Percentiles rank a stretch among this genome's conserved stretches.
Evolutionary conservation across 2,113 vertebrate genomes (phyloP).

Genomic region (Cacatua alba): DNA sequence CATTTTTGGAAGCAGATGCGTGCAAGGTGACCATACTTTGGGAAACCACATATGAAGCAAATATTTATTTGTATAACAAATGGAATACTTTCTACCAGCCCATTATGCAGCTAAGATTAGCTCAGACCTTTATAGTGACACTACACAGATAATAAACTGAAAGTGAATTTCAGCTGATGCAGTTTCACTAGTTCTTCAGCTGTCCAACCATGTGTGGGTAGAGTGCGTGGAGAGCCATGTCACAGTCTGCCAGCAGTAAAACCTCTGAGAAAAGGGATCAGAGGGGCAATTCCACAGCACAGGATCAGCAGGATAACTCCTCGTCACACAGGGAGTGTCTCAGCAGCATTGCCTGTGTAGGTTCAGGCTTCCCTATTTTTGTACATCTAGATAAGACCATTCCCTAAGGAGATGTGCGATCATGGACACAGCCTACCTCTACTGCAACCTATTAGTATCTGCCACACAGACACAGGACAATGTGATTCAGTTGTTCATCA

Average conservation of each 20-base stretch:
- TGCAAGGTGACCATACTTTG: slow-evolving; percentile 78
- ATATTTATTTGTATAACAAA: slow-evolving; percentile 81
- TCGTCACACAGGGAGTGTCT: neutral
- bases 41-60: slow-evolving; percentile 81
- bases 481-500: slow-evolving; percentile 25
- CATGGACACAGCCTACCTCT: neutral
- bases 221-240: neutral
- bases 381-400: neutral
- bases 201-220: slow-evolving; percentile 16
- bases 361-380: neutral
- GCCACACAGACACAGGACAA: neutral
- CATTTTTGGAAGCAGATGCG: slow-evolving; percentile 79
- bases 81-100: slow-evolving; percentile 75
- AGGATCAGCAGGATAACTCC: neutral
- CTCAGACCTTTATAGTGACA: slow-evolving; percentile 69
- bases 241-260: neutral
- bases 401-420: neutral
- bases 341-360: neutral
- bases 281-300: neutral
- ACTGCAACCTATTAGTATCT: slow-evolving; percentile 30
- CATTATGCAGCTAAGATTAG: slow-evolving; percentile 81
- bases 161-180: slow-evolving; percentile 65
- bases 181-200: slow-evolving; percentile 46
- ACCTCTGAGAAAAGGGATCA: neutral
- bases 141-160: slow-evolving; percentile 74